Percentiles rank a stretch among this genome's conserved stretches.
These are phyloP conservation scores for Drosophila sordidapex DNA, from an alignment of 2,888 invertebrate species.

Conservation along the genomic window DNA sequence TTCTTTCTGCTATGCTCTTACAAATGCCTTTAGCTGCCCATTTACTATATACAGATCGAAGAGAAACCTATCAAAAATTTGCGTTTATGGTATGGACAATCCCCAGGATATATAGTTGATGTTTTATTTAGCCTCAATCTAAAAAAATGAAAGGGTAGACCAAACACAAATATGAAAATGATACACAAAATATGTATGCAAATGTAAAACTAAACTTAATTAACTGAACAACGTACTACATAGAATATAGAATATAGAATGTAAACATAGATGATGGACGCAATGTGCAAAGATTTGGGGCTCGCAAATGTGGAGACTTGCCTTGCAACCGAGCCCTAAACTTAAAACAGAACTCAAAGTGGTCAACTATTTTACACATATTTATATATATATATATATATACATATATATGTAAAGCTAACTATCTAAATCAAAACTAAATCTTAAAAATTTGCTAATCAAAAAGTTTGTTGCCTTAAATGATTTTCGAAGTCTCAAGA, in stretches of 20 bases:
- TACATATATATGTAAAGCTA: constrained; percentile 1
- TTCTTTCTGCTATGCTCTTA: neutral
- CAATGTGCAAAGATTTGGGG: constrained; percentile 63
- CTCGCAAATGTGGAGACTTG: constrained; percentile 6
- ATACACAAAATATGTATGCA: constrained; percentile 33
- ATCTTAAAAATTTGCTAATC: constrained; percentile 36
- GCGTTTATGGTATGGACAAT: constrained; percentile 79
- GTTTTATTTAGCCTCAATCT: constrained; percentile 48
- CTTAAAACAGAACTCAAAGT: constrained; percentile 59
- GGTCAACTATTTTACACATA: constrained; percentile 54
- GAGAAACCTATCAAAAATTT: constrained; percentile 70
- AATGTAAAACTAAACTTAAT: constrained; percentile 26
- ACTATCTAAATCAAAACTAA: constrained; percentile 9
- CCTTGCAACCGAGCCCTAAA: constrained; percentile 26
- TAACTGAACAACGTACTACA: constrained; percentile 34
- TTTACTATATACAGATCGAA: constrained; percentile 38
- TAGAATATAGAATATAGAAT: constrained; percentile 24
- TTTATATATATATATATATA: neutral
- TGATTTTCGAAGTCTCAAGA: constrained; percentile 36
- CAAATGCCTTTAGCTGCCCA: constrained; percentile 14
- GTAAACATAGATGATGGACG: constrained; percentile 49
- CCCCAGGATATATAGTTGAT: constrained; percentile 64
- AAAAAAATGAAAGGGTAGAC: constrained; percentile 2
- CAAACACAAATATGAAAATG: constrained; percentile 9
- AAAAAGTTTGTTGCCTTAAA: constrained; percentile 57